Conservation (phyloP, 2,113 vertebrate genomes). For the Steatornis caripensis region DNA sequence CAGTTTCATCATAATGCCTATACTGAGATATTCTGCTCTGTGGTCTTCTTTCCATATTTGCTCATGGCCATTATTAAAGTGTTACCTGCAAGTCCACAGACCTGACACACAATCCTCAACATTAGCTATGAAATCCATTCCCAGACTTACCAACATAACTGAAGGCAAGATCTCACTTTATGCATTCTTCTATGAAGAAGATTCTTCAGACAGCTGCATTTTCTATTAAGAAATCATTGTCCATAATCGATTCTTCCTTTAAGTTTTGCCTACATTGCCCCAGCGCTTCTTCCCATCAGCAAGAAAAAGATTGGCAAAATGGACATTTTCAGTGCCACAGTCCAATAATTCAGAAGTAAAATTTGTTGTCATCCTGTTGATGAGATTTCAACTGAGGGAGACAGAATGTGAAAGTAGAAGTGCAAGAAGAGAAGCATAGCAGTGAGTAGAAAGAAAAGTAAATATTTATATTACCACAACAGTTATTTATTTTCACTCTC, state of each 20-base stretch:
- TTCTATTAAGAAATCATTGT: background rate
- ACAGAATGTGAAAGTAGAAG: background rate
- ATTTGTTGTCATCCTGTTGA: background rate
- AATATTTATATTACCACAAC: background rate
- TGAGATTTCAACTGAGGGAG: background rate
- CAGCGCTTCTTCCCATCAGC: background rate
- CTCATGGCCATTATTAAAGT: background rate
- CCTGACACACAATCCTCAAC: background rate
- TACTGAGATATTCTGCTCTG: background rate
- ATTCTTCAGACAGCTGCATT: background rate
- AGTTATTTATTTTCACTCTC: background rate
- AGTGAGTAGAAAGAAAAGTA: background rate
- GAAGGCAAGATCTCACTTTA: background rate
- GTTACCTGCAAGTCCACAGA: background rate
- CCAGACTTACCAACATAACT: background rate
- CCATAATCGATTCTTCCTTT: background rate
- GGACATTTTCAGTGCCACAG: background rate
- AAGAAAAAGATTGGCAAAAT: background rate
- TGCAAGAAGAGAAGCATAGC: background rate
- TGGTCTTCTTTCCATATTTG: rapidly evolving
- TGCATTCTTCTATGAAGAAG: background rate
- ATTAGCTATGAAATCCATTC: background rate
- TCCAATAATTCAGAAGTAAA: background rate
- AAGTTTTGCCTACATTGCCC: background rate
- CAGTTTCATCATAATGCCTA: background rate